Evolutionary conservation across 2,888 invertebrate species (phyloP).

Genomic region (Cheilosia pagana): DNA sequence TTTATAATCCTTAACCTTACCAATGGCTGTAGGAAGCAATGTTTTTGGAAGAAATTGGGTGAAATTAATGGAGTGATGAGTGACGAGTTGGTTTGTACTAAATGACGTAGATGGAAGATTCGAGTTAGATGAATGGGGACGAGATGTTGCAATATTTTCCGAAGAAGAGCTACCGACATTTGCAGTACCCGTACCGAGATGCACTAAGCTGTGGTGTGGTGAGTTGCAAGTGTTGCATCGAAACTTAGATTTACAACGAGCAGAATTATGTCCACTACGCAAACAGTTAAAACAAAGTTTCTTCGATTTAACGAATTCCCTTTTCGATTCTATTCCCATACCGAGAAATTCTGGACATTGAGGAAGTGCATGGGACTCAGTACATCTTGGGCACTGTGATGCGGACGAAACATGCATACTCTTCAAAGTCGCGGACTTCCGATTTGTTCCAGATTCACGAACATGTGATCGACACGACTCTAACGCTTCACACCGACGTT

Average conservation of each 20-base stretch:
- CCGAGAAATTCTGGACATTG: slow-evolving; percentile 34
- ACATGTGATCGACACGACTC: slow-evolving; percentile 29
- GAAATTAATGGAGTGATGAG: background rate
- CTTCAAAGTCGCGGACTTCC: slow-evolving; percentile 14
- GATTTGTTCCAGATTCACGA: slow-evolving; percentile 4
- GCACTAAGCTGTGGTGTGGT: slow-evolving; percentile 36
- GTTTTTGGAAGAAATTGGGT: background rate
- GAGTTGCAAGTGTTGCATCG: slow-evolving; percentile 26
- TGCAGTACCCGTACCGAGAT: background rate
- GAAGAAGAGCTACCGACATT: background rate
- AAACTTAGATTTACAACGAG: background rate
- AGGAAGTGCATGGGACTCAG: background rate
- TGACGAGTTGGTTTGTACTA: background rate
- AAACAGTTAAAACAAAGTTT: slow-evolving; percentile 28
- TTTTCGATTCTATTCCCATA: background rate
- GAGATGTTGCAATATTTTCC: background rate
- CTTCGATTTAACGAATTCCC: slow-evolving; percentile 15
- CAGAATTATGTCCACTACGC: too few relatives aligned
- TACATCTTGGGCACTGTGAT: slow-evolving; percentile 15
- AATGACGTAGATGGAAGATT: too few relatives aligned
- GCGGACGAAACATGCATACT: slow-evolving; percentile 15
- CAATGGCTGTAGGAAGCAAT: slow-evolving; percentile 17
- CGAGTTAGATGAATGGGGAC: too few relatives aligned
- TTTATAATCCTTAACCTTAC: background rate
- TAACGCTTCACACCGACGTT: slow-evolving; percentile 45